Percentiles rank a stretch among this genome's conserved stretches.
phyloP scores from a whole-genome alignment of 2,797 vertebrate species.

The Sternotherus odoratus region DNA sequence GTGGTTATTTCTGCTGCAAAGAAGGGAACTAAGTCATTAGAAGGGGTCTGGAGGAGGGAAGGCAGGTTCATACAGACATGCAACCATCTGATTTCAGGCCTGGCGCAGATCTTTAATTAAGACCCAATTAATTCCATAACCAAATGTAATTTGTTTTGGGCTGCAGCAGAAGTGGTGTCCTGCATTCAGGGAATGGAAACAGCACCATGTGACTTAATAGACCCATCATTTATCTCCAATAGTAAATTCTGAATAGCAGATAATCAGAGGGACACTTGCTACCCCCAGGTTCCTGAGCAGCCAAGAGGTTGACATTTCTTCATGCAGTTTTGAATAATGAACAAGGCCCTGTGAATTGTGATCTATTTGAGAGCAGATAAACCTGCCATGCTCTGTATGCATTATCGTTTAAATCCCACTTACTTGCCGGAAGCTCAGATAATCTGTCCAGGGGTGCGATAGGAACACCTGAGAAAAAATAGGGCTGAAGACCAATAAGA shows the following conservation, averaged over 20 bases:
- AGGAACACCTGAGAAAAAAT: constrained; percentile 34
- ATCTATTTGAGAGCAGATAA: neutral
- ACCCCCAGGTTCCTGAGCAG: neutral
- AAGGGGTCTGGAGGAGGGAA: neutral
- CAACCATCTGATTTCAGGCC: constrained; percentile 30
- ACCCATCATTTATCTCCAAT: constrained; percentile 32
- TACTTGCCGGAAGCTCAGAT: neutral
- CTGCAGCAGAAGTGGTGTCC: constrained; percentile 26
- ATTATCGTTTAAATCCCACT: neutral
- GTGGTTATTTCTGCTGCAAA: neutral
- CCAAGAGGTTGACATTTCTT: constrained; percentile 6
- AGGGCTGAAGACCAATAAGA: neutral
- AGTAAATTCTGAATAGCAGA: constrained; percentile 34
- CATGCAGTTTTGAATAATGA: neutral
- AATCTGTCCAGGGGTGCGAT: neutral
- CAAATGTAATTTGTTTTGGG: constrained; percentile 37
- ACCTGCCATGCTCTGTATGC: neutral
- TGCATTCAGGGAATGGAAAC: neutral
- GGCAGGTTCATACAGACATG: neutral
- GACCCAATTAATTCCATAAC: constrained; percentile 21
- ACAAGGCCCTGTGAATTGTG: neutral
- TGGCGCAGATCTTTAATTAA: constrained; percentile 48
- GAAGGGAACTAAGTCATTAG: neutral
- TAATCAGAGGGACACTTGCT: constrained; percentile 15
- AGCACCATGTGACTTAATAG: constrained; percentile 28